These are phyloP conservation scores for Acleris emargana DNA, from an alignment of 2,888 invertebrate genomes.

Conservation along the genomic window DNA sequence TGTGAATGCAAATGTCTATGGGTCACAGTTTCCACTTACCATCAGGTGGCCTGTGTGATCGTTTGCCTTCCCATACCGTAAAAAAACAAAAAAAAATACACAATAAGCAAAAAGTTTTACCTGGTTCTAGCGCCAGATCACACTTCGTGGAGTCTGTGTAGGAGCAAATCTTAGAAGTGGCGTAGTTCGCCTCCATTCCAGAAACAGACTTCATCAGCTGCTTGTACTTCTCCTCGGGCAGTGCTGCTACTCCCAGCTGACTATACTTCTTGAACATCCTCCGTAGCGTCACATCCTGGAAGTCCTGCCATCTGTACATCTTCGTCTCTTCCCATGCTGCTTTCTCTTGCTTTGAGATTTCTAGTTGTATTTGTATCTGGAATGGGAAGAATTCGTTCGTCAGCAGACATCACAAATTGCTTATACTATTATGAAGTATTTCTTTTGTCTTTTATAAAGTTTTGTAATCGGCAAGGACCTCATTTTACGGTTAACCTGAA, in stretches of 20 bases:
- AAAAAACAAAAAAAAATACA: too few relatives aligned
- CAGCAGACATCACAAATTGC: too few relatives aligned
- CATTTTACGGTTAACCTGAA: too few relatives aligned
- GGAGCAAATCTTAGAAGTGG: constrained; percentile 91
- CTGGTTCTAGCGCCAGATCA: constrained; percentile 89
- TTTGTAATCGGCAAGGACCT: too few relatives aligned
- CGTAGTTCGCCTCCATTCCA: constrained; percentile 90
- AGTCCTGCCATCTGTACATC: constrained; percentile 88
- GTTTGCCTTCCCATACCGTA: too few relatives aligned
- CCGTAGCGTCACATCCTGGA: constrained; percentile 86
- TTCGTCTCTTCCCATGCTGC: constrained; percentile 86
- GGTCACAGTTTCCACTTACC: too few relatives aligned
- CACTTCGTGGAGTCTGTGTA: constrained; percentile 86
- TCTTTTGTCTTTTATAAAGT: too few relatives aligned
- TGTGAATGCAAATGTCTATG: too few relatives aligned
- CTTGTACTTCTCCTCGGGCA: constrained; percentile 87
- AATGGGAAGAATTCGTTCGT: constrained; percentile 38
- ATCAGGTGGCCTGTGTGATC: too few relatives aligned
- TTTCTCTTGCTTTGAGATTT: constrained; percentile 83
- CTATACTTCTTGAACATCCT: constrained; percentile 90
- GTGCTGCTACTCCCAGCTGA: constrained; percentile 88
- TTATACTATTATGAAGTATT: too few relatives aligned
- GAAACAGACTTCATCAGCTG: constrained; percentile 85
- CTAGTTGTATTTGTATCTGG: constrained; percentile 70
- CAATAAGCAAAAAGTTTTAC: constrained; percentile 56